Conservation (phyloP, 2,888 invertebrate species). For the Troides helena region DNA sequence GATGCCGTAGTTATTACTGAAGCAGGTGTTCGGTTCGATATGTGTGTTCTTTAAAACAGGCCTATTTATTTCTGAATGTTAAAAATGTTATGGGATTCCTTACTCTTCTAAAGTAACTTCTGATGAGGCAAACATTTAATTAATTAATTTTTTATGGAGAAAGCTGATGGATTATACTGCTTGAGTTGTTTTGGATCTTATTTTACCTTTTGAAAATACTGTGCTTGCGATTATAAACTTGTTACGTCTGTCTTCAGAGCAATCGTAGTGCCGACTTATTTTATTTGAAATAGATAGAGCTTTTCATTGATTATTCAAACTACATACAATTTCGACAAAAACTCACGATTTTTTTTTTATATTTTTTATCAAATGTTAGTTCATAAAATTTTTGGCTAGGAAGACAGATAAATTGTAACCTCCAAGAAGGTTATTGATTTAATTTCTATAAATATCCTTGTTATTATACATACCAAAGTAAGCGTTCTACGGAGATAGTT, state of each 20-base stretch:
- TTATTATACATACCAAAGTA: constrained; percentile 3
- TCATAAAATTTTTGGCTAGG: no score
- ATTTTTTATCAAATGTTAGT: no score
- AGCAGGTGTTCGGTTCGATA: constrained; percentile 19
- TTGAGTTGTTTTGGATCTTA: neutral
- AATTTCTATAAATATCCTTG: neutral
- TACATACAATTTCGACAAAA: no score
- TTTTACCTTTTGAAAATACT: neutral
- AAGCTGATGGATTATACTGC: neutral
- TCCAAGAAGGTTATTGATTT: neutral
- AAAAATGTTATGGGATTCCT: neutral
- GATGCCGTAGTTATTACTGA: constrained; percentile 13
- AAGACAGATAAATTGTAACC: no score
- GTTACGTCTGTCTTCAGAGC: neutral
- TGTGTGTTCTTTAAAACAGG: constrained; percentile 9
- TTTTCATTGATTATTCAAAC: neutral
- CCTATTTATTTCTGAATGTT: constrained; percentile 8
- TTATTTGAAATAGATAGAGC: neutral
- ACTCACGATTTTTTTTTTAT: no score
- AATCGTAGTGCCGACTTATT: neutral
- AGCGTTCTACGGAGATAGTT: constrained; percentile 7
- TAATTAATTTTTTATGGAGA: neutral
- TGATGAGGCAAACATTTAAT: neutral
- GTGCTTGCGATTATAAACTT: neutral
- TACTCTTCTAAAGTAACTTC: neutral